Conservation (phyloP, 2,888 invertebrate genomes). For the Apotomis betuletana region DNA sequence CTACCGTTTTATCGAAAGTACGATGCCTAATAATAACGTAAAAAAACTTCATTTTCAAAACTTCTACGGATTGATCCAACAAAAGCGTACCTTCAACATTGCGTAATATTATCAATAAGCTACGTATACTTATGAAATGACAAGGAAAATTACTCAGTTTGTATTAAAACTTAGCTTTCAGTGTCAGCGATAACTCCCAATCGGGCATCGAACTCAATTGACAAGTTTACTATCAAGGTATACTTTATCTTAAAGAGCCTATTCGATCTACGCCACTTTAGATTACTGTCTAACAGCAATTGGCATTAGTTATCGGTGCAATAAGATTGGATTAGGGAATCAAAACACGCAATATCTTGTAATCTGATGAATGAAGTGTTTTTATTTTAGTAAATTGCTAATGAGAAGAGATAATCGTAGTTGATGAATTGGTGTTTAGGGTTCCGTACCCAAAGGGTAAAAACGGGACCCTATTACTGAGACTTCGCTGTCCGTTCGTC, state of each 20-base stretch:
- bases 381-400: too few species aligned
- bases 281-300: conserved; percentile 44
- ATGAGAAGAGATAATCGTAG: too few species aligned
- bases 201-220: conserved; percentile 71
- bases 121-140: conserved; percentile 8
- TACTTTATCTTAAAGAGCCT: conserved; percentile 50
- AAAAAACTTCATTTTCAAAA: too few species aligned
- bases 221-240: conserved; percentile 80
- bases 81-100: conserved; percentile 10
- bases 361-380: too few species aligned
- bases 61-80: neutral
- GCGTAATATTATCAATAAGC: conserved; percentile 13
- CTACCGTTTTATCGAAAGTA: too few species aligned
- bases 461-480: too few species aligned
- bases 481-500: too few species aligned
- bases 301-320: conserved; percentile 27
- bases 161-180: conserved; percentile 57
- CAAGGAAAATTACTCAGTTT: conserved; percentile 40
- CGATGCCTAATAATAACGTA: too few species aligned
- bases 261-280: conserved; percentile 49
- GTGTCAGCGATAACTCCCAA: conserved; percentile 66
- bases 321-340: conserved; percentile 23
- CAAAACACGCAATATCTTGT: conserved; percentile 19
- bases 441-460: too few species aligned
- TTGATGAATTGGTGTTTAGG: too few species aligned